Base-by-base conservation (phyloP, 2,797 vertebrate genomes). In the Lindbergichthys nudifrons region DNA sequence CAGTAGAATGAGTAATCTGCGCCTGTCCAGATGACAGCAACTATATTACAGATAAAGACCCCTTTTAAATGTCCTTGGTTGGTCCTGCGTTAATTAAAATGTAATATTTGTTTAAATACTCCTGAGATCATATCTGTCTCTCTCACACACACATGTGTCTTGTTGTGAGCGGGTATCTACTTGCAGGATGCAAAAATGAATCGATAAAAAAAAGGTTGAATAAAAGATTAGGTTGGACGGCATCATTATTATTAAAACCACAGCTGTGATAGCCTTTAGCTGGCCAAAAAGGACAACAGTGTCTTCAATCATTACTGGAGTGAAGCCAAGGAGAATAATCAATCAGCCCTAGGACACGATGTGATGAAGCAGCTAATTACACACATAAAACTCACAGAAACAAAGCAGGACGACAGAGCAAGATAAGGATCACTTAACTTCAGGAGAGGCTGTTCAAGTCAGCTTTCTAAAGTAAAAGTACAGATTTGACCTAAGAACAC, bases 321-420 rank as follows among this genome's bases (percentile, higher is more conserved):
- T 23, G 1, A 63, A 70, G 65, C 61, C 48, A 66, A 78, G 74
- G 51, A 78, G 39, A 62, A 21, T 58, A 71, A 63, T 62, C 83
- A 79, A 63, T 80, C 70, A 53, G 65, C 73, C 75, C 21, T 0
- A 65, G 79, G 80, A 77, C 43, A 70, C 36, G 45, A 68, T 47
- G 86, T 82, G 85, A 87, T 79, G 26, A 86, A 87, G 74, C 65
- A 68, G 77, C 59, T 83, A 79, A 88, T 83, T 79, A 79, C n/a
- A 86, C 84, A 85, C 65, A 80, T 70, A 36, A 73, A 81, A 70
- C 70, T 70, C 62, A 14, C 36, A 66, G 16, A 74, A 75, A 77
- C 16, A 41, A 66, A 69, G 43, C 59, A 30, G 46, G 46, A 59
- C 9, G 4, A 82, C 52, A 3, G 3, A 65, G 45, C 21, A 57